These are phyloP conservation scores for Globia sparganii DNA, from an alignment of 2,888 invertebrate species.

Conservation along the genomic window DNA sequence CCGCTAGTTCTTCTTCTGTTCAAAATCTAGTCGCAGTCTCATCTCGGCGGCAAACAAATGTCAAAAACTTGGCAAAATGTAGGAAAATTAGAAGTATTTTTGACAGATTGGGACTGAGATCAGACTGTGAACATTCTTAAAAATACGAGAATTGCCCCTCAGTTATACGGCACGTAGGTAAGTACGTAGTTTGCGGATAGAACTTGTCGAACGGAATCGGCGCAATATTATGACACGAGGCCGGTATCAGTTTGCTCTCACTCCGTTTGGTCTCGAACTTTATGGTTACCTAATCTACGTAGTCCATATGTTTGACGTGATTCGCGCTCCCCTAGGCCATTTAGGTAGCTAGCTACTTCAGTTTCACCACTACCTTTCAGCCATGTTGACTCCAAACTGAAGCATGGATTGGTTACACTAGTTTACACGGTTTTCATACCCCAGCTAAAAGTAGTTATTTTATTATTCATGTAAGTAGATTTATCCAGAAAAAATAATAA, in stretches of 20 bases:
- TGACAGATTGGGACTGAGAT: too few species aligned
- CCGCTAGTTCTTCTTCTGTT: too few species aligned
- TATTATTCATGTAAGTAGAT: too few species aligned
- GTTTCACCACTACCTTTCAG: background rate
- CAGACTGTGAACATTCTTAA: too few species aligned
- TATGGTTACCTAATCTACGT: background rate
- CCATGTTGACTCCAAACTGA: background rate
- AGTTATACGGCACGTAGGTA: background rate
- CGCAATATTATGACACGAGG: background rate
- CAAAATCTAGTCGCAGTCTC: too few species aligned
- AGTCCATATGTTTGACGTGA: background rate
- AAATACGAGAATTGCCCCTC: too few species aligned
- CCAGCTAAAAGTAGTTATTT: too few species aligned
- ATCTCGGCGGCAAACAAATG: too few species aligned
- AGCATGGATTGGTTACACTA: background rate
- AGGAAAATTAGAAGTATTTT: too few species aligned
- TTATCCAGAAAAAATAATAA: too few species aligned
- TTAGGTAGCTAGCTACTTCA: background rate
- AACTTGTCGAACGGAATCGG: background rate
- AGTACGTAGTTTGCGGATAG: background rate
- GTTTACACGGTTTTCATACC: too few species aligned
- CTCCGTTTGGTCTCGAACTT: background rate
- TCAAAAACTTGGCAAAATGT: too few species aligned
- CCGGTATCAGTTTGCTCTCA: background rate
- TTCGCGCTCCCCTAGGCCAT: background rate